A percentile compares a stretch with the other conserved stretches of the same genome.
Evolutionary conservation across 2,113 vertebrate species (phyloP).

Genomic region (Nyctibius bracteatus): DNA sequence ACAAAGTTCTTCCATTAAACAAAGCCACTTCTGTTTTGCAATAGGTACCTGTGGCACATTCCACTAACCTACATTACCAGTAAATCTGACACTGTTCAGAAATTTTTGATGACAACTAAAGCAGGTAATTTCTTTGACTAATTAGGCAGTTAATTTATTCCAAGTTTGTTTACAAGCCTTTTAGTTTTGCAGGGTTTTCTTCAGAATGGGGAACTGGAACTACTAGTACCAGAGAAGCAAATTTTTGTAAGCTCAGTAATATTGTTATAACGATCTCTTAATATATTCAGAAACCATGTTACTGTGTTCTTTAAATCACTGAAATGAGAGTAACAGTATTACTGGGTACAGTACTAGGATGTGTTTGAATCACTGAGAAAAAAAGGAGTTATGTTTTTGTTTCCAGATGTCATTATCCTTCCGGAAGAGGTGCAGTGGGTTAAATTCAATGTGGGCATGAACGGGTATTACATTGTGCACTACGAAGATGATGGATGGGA

Average conservation of each 20-base stretch:
- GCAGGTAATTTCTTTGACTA: slow-evolving; percentile 57
- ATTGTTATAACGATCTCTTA: accelerated
- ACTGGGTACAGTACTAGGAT: neutral
- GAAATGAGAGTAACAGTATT: neutral
- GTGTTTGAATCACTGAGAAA: neutral
- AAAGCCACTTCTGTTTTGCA: neutral
- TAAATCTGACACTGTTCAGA: slow-evolving; percentile 51
- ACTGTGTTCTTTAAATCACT: neutral
- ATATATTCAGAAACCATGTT: neutral
- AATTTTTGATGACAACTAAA: slow-evolving; percentile 69
- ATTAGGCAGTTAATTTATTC: neutral
- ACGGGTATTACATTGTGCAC: slow-evolving; percentile 91
- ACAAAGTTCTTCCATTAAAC: neutral
- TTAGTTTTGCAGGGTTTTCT: neutral
- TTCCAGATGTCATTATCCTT: slow-evolving; percentile 81
- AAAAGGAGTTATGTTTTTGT: neutral
- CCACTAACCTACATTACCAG: slow-evolving; percentile 73
- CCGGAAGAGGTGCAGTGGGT: slow-evolving; percentile 86
- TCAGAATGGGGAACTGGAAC: neutral
- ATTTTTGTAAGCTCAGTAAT: neutral
- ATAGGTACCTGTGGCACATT: slow-evolving; percentile 70
- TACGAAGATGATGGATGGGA: slow-evolving; percentile 84
- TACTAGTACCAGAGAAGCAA: neutral
- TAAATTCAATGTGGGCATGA: slow-evolving; percentile 91
- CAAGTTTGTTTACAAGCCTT: neutral